Base-by-base conservation (phyloP, 2,113 vertebrate species). In the Vulpes vulpes region DNA sequence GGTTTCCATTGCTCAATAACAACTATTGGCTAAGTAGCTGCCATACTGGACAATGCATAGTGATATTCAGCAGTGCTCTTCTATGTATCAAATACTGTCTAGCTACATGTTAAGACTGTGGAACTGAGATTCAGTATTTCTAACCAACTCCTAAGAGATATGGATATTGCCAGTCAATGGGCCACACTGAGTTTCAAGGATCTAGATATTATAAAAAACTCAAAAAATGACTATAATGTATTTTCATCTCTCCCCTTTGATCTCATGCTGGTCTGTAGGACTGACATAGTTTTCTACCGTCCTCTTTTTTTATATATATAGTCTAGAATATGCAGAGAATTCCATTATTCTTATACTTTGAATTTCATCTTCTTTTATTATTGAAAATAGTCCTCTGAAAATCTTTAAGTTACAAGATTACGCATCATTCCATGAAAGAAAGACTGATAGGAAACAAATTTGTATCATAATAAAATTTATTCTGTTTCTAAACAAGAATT, bases 331-430 rank as follows among this genome's bases (percentile, higher is more conserved):
- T 88, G 87, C 8, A 76, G 27, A 95, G 11, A 94, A 94, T 91
- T 78, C 38, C 76, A 82, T 87, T 96, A n/a, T 69, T 94, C 9
- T 91, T 93, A 62, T 71, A 43, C 7, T 92, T 97, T n/a, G 16
- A 16, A 43, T 96, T 79, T 71, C 25, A 64, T 86, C 17, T 83
- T 51, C 14, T 90, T 97, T 84, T 88, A 2, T 55, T 59, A 71
- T 57, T 30, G 69, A 89, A 79, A 92, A 59, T 38, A 12, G 17
- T 65, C 22, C 35, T 38, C 43, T 65, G 55, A 94, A 89, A 2
- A 8, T 35, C 38, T 91, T 89, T 88, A 65, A 53, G 16, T 71
- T 82, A 25, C 5, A 87, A 96, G 60, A 78, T 64, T 83, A 51
- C 38, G 65, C 51, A 32, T 60, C 20, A 49, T 60, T 92, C 74